Percentiles rank a stretch among this genome's conserved stretches.
Conservation (phyloP, 2,797 vertebrate species). For the Pantherophis alleghaniensis region DNA sequence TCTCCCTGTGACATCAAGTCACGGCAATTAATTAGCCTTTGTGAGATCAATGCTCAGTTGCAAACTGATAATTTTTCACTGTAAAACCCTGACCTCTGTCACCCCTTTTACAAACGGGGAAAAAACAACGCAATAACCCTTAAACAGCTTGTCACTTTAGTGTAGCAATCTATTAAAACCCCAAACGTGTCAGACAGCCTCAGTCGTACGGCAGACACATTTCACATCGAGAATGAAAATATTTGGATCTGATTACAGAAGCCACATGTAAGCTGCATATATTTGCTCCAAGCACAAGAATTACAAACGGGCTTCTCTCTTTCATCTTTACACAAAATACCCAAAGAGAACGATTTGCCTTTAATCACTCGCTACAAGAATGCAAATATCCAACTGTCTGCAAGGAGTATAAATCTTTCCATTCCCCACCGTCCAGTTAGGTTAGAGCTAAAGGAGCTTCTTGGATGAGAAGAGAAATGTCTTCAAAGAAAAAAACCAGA, state of each 20-base stretch:
- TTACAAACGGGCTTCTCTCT: not conserved
- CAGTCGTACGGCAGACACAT: conserved; percentile 15
- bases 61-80: conserved; percentile 29
- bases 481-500: too few relatives aligned
- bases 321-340: not conserved
- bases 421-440: too few relatives aligned
- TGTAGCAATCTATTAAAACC: conserved; percentile 26
- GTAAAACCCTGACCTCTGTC: conserved; percentile 24
- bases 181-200: conserved; percentile 18
- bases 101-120: not conserved
- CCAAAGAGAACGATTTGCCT: not conserved
- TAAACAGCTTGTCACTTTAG: conserved; percentile 25
- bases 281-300: not conserved
- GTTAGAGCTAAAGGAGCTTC: too few relatives aligned
- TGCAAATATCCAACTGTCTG: too few relatives aligned
- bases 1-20: conserved; percentile 6
- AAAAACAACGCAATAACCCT: conserved; percentile 17
- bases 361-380: too few relatives aligned
- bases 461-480: too few relatives aligned
- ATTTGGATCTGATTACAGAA: conserved; percentile 24
- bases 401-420: too few relatives aligned
- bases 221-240: conserved; percentile 10
- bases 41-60: conserved; percentile 20
- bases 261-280: not conserved
- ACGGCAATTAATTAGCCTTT: conserved; percentile 26